A percentile compares a stretch with the other conserved stretches of the same genome.
Evolutionary conservation across 2,797 vertebrate species (phyloP).

Genomic region (Jordanella pulchra): DNA sequence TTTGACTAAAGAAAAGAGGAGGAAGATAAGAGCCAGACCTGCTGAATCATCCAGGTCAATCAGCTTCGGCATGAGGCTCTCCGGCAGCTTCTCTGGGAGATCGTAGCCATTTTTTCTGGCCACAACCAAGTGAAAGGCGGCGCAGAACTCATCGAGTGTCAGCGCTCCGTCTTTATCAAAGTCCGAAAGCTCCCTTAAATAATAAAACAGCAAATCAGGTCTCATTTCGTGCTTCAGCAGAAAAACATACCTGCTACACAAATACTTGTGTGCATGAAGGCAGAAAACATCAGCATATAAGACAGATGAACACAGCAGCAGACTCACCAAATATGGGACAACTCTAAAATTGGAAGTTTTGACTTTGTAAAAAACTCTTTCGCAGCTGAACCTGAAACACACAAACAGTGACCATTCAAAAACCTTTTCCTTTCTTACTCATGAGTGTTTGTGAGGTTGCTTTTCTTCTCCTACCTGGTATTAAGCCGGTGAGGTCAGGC

Average conservation of each 20-base stretch:
- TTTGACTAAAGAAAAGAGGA: slow-evolving; percentile 1
- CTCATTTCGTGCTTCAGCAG: not conserved
- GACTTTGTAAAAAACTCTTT: slow-evolving; percentile 99
- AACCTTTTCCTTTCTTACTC: not conserved
- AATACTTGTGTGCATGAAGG: not conserved
- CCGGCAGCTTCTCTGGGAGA: slow-evolving; percentile 96
- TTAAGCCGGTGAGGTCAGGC: slow-evolving; percentile 96
- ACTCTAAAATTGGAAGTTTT: slow-evolving; percentile 97
- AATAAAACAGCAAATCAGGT: not conserved
- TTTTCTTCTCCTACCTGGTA: slow-evolving; percentile 86
- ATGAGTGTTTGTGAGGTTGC: not conserved
- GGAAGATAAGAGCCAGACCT: slow-evolving; percentile 75
- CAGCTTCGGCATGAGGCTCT: slow-evolving; percentile 99
- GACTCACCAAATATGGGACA: slow-evolving; percentile 99
- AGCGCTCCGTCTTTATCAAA: slow-evolving; percentile 98
- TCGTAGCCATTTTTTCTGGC: slow-evolving; percentile 99
- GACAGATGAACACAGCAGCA: not conserved
- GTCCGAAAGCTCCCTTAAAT: slow-evolving; percentile 94
- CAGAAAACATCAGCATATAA: not conserved
- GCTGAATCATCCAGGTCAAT: slow-evolving; percentile 98
- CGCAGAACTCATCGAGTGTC: slow-evolving; percentile 98
- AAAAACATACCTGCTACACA: no score
- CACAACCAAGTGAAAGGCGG: slow-evolving; percentile 97
- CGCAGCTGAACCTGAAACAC: slow-evolving; percentile 92
- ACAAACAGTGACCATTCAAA: not conserved